phyloP scores from a whole-genome alignment of 2,797 vertebrate genomes.

The Propithecus deckenii region DNA sequence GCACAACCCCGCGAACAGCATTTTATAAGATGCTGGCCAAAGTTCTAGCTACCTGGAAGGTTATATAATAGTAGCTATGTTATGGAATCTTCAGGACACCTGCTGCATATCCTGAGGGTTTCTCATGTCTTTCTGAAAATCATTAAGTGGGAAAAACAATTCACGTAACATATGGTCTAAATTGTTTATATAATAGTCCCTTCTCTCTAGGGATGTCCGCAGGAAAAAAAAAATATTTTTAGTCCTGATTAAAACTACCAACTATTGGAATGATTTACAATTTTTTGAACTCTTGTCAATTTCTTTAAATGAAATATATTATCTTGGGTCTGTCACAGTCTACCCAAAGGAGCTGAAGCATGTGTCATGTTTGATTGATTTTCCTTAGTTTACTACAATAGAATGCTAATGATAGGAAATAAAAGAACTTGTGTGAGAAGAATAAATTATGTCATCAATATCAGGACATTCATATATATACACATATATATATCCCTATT shows the following conservation, averaged over 20 bases:
- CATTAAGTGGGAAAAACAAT: neutral
- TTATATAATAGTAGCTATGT: neutral
- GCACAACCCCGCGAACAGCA: neutral
- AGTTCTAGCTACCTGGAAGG: neutral
- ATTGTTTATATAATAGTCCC: slow-evolving; percentile 8
- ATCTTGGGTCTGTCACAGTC: neutral
- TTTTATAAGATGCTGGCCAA: neutral
- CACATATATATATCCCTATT: neutral
- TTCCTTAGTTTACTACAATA: neutral
- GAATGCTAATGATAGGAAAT: neutral
- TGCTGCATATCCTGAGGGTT: neutral
- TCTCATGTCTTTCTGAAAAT: neutral
- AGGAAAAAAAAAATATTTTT: neutral
- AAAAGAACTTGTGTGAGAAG: slow-evolving; percentile 45
- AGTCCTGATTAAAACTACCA: slow-evolving; percentile 39
- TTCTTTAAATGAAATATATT: slow-evolving; percentile 35
- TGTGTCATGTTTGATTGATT: slow-evolving; percentile 6
- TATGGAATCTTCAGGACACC: neutral
- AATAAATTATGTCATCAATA: slow-evolving; percentile 56
- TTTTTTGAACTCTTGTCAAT: slow-evolving; percentile 19
- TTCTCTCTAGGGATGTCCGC: too few relatives aligned
- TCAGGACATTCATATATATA: neutral
- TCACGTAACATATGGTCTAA: neutral
- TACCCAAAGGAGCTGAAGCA: neutral
- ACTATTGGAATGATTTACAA: neutral